phyloP scores from a whole-genome alignment of 2,888 invertebrate species.

The Chrysolina haemoptera region DNA sequence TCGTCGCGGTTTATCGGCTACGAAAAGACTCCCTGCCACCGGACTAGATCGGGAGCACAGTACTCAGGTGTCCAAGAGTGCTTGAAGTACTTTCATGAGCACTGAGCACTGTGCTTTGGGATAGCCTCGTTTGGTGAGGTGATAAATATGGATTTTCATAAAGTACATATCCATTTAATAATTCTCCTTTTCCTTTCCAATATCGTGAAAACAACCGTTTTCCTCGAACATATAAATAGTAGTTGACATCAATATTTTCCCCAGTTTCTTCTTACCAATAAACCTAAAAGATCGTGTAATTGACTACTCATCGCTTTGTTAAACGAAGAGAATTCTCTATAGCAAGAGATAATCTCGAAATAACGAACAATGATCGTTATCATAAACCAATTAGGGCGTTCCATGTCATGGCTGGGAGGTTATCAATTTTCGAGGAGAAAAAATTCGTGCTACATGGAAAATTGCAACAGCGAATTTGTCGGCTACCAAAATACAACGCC shows the following conservation, averaged over 20 bases:
- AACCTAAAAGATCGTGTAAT: not conserved
- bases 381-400: constrained; percentile 15
- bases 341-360: not conserved
- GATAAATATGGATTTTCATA: too few relatives aligned
- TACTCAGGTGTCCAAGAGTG: too few relatives aligned
- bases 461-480: constrained; percentile 56
- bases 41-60: too few relatives aligned
- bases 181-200: too few relatives aligned
- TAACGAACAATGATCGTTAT: not conserved
- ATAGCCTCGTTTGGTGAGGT: too few relatives aligned
- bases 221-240: too few relatives aligned
- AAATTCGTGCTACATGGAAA: constrained; percentile 40
- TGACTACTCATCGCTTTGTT: not conserved
- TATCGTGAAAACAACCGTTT: too few relatives aligned
- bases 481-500: constrained; percentile 50
- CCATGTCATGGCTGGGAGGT: not conserved
- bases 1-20: too few relatives aligned
- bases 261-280: not conserved
- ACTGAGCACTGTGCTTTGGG: too few relatives aligned
- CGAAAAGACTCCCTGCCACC: too few relatives aligned
- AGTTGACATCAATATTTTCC: not conserved
- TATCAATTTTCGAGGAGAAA: constrained; percentile 16
- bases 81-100: too few relatives aligned
- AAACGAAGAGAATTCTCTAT: not conserved
- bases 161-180: too few relatives aligned